These are phyloP conservation scores for Catharus bicknelli DNA, from an alignment of 2,113 vertebrate species.

Conservation along the genomic window DNA sequence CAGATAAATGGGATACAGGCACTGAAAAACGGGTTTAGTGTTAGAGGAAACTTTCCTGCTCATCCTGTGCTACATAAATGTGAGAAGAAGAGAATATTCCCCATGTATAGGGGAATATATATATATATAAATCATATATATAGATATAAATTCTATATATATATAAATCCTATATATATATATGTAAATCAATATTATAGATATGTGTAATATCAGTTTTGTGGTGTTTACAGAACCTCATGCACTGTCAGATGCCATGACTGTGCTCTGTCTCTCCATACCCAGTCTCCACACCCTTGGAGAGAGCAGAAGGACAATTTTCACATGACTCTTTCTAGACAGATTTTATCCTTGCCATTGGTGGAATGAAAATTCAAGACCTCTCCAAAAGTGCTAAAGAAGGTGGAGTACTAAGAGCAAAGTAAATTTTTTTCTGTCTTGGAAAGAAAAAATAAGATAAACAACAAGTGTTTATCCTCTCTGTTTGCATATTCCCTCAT, in stretches of 20 bases:
- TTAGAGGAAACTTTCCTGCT: not conserved
- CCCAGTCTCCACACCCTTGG: fast-evolving
- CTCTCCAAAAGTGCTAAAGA: not conserved
- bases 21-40: not conserved
- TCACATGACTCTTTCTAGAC: not conserved
- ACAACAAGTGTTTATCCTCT: not conserved
- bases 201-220: not conserved
- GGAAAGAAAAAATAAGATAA: not conserved
- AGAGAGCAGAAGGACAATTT: not conserved
- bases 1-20: not conserved
- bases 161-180: too few species aligned
- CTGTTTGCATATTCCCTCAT: not conserved
- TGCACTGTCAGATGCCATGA: not conserved
- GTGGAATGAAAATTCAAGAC: not conserved
- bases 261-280: not conserved
- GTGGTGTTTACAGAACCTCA: not conserved
- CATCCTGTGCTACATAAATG: not conserved
- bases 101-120: not conserved
- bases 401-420: not conserved
- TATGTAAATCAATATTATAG: too few species aligned
- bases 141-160: too few species aligned
- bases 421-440: not conserved
- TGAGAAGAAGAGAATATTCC: not conserved
- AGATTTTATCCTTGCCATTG: not conserved
- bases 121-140: too few species aligned